phyloP scores from a whole-genome alignment of 2,888 invertebrate species.

The Peribatodes rhomboidaria region DNA sequence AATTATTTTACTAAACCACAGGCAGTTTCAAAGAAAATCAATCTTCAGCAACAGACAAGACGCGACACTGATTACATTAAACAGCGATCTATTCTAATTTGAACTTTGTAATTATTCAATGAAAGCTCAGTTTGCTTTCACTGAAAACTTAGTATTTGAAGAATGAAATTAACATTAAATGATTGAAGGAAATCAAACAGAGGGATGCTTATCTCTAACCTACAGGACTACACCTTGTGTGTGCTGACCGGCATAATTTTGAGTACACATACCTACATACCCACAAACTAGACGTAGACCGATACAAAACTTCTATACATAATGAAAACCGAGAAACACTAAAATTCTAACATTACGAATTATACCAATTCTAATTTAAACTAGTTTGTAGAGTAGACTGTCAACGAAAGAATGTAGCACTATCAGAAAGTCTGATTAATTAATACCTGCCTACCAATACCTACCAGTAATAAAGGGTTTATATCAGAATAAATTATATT shows the following conservation, averaged over 20 bases:
- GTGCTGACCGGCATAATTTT: conserved; percentile 28
- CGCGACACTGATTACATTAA: conserved; percentile 48
- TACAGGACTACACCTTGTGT: conserved; percentile 2
- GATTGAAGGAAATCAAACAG: conserved; percentile 5
- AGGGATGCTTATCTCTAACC: conserved; percentile 14
- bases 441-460: too few relatives aligned
- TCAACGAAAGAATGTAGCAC: too few relatives aligned
- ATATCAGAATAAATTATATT: too few relatives aligned
- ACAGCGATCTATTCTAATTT: conserved; percentile 38
- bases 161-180: not conserved
- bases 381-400: too few relatives aligned
- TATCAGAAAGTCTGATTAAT: too few relatives aligned
- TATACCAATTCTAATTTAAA: too few relatives aligned
- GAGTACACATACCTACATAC: not conserved
- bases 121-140: not conserved
- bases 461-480: too few relatives aligned
- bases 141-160: not conserved
- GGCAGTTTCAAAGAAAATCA: conserved; percentile 14
- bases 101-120: conserved; percentile 34
- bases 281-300: not conserved
- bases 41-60: conserved; percentile 52
- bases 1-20: not conserved
- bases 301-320: not conserved
- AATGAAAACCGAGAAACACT: too few relatives aligned
- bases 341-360: too few relatives aligned